Evolutionary conservation across 1,140 invertebrate genomes (phyloP), one percentile per base, ranked within the genome.

Genomic region (Cotesia chilonis): DNA sequence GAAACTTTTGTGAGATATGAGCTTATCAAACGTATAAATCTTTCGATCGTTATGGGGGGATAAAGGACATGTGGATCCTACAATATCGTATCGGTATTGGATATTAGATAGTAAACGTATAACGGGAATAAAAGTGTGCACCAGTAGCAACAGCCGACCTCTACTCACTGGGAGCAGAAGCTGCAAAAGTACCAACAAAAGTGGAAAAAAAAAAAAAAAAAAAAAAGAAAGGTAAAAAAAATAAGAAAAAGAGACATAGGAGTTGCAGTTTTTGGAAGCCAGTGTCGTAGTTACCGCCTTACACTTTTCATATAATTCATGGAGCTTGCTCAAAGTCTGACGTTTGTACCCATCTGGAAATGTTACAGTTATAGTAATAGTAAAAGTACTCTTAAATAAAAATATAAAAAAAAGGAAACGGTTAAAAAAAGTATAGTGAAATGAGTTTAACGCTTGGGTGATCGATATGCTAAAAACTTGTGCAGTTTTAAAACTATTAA

Each of bases 1-100:
- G 55, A 71, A 74, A 74, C 52, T 47, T 75, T 75, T 75, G 7
- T 68, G 67, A 70, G 68, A 75, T 75, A 75, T 72, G 70, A 69
- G 52, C 61, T 51, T 47, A 69, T 38, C 69, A 55, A 72, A 72
- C 70, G 74, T 70, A 75, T 75, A 75, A 75, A 75, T 75, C 70
- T 70, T 72, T 75, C 70, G 47, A 72, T 72, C 67, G 60, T 72
- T 72, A 66, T 66, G 10, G 41, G 38, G 38, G 70, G 68, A 69
- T 61, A 66, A 67, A 72, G 55, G 59, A 36, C 67, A 20, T 67
- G 72, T 64, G 72, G 20, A 37, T 28, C n/a, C 47, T 68, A 14
- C 55, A 63, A 65, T 65, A 65, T 65, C 63, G 52, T 65, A 65
- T 65, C 63, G 52, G 36, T 47, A 69, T 57, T 69, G 17, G 52